Evolutionary conservation across 2,113 vertebrate species (phyloP).

Genomic region (Platanista minor): DNA sequence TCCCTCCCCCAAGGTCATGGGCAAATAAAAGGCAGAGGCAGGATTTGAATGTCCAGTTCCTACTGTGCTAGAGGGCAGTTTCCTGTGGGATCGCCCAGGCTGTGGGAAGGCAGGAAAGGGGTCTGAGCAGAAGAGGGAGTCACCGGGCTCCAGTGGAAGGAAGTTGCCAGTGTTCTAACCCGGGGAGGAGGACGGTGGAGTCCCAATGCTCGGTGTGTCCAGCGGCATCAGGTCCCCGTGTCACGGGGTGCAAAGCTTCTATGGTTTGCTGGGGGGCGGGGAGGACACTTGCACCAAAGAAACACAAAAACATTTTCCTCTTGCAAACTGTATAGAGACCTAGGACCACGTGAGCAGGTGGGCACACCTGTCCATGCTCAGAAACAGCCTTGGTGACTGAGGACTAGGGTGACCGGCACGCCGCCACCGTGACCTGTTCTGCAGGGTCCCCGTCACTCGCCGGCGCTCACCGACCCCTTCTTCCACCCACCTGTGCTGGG

Average conservation of each 20-base stretch:
- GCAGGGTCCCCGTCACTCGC: not conserved
- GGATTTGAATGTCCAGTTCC: no score
- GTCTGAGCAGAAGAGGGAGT: not conserved
- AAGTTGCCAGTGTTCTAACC: fast-evolving
- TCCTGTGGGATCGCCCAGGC: not conserved
- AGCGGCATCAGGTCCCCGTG: not conserved
- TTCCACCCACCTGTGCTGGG: not conserved
- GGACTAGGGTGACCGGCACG: no score
- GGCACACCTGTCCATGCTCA: not conserved
- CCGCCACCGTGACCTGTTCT: not conserved
- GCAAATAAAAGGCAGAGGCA: not conserved
- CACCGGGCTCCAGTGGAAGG: not conserved
- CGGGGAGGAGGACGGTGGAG: fast-evolving
- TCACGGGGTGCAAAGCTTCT: fast-evolving
- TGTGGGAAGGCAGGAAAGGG: not conserved
- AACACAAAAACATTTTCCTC: not conserved
- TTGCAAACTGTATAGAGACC: not conserved
- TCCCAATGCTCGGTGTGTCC: not conserved
- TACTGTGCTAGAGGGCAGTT: not conserved
- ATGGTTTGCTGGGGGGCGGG: not conserved
- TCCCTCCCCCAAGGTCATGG: not conserved
- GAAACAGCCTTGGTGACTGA: not conserved
- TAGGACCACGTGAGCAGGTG: no score
- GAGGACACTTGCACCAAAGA: not conserved
- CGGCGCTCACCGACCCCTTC: not conserved